phyloP scores from a whole-genome alignment of 2,113 vertebrate species.

The Ursus arctos region DNA sequence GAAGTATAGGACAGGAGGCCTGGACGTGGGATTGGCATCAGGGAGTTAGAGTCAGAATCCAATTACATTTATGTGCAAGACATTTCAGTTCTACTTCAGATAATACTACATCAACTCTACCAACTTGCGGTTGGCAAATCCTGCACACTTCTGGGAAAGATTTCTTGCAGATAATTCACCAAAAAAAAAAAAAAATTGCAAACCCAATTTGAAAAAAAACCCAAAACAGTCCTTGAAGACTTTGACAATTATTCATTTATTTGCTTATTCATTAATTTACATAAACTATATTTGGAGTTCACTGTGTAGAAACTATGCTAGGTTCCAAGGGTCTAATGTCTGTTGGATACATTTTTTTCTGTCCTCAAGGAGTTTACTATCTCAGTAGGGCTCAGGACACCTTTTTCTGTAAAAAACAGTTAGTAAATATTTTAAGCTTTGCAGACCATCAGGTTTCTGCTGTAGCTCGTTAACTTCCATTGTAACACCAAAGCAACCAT shows the following conservation, averaged over 20 bases:
- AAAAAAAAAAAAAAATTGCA: not conserved
- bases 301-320: not conserved
- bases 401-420: not conserved
- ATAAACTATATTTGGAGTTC: not conserved
- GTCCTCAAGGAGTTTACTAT: not conserved
- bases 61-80: not conserved
- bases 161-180: not conserved
- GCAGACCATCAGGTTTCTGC: not conserved
- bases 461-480: not conserved
- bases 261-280: not conserved
- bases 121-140: not conserved
- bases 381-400: not conserved
- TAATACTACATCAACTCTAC: accelerated
- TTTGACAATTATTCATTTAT: not conserved
- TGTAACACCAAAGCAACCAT: not conserved
- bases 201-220: not conserved
- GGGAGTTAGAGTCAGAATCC: not conserved
- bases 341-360: not conserved
- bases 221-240: not conserved
- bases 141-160: not conserved
- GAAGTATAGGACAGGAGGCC: not conserved
- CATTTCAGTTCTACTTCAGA: not conserved
- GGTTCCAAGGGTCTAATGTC: not conserved
- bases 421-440: not conserved
- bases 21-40: not conserved